Percentiles rank a stretch among this genome's conserved stretches.
Conservation (phyloP, 2,888 invertebrate genomes). For the Microctonus brassicae region DNA sequence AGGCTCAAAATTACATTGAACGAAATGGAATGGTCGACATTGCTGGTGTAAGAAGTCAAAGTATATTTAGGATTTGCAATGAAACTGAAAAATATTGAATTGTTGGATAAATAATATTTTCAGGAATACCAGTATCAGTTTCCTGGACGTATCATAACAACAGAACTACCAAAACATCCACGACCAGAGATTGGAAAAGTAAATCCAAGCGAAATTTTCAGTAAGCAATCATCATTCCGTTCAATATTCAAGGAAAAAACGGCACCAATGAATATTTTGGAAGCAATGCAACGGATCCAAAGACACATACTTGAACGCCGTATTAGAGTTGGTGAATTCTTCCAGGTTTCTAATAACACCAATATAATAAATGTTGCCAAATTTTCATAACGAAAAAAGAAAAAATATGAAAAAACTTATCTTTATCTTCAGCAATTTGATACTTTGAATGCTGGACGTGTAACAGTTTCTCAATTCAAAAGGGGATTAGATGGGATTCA, state of each 20-base stretch:
- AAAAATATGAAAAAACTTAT: background rate
- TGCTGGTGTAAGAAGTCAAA: constrained; percentile 71
- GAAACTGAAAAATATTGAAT: background rate
- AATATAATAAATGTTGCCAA: background rate
- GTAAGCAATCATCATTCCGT: constrained; percentile 73
- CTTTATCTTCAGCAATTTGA: constrained; percentile 75
- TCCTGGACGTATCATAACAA: constrained; percentile 78
- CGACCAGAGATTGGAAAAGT: constrained; percentile 77
- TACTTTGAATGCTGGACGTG: constrained; percentile 77
- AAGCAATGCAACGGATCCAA: constrained; percentile 77
- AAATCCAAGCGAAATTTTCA: constrained; percentile 71
- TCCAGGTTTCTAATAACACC: constrained; percentile 73
- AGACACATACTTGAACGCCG: constrained; percentile 76
- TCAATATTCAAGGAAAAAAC: constrained; percentile 72
- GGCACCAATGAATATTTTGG: constrained; percentile 72
- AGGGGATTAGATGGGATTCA: constrained; percentile 79
- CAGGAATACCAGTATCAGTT: constrained; percentile 73
- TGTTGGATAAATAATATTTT: constrained; percentile 2
- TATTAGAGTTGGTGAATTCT: constrained; percentile 78
- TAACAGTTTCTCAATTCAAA: constrained; percentile 80
- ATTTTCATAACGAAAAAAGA: background rate
- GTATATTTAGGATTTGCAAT: background rate
- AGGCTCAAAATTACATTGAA: constrained; percentile 75
- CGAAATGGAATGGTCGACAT: constrained; percentile 71
- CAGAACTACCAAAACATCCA: constrained; percentile 78